Evolutionary conservation across 2,113 vertebrate species (phyloP), one percentile per base, ranked within the genome.

Genomic region (Daphoenositta chrysoptera): DNA sequence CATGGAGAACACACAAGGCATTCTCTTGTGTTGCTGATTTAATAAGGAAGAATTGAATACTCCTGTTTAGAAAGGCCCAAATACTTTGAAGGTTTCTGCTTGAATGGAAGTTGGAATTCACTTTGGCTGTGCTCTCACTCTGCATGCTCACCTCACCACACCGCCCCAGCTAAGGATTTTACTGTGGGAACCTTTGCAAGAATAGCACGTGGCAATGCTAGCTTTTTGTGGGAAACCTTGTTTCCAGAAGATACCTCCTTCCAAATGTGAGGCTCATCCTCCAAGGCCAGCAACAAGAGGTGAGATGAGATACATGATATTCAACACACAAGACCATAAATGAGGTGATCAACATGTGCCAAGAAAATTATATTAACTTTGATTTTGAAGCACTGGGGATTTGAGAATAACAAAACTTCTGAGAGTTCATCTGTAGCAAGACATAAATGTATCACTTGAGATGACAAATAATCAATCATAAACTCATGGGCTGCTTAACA

Each of bases 31-130:
- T 72, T 8, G 2, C 86, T 95, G 71, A 60, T 83, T 97, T 90
- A 91, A 93, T 89, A 87, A 94, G 53, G 73, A 94, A 89, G 83
- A 87, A 54, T 63, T 79, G 53, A 83, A 90, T 58, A 82, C 37
- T 93, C 26, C 44, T 94, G n/a, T 86, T 92, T 69, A 87, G 88
- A 95, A 95, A 75, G 53, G 80, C n/a, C 40, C 40, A 81, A 89
- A 76, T 87, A 90, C 64, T 91, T 90, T 45, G 45, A 92, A 78
- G 64, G 51, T 92, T 96, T 97, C 58, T 87, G 88, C 90, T 93
- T 89, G 72, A 94, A 92, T 65, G 77, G 73, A 94, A 94, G 80
- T 6, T 69, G 83, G 79, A 94, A 96, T 96, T 96, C 88, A 83
- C n/a, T 70, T 90, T 71, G 85, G 72, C 81, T 80, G 57, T 1